Evolutionary conservation across 2,888 invertebrate genomes (phyloP).

Genomic region (Mesochorus sp.): DNA sequence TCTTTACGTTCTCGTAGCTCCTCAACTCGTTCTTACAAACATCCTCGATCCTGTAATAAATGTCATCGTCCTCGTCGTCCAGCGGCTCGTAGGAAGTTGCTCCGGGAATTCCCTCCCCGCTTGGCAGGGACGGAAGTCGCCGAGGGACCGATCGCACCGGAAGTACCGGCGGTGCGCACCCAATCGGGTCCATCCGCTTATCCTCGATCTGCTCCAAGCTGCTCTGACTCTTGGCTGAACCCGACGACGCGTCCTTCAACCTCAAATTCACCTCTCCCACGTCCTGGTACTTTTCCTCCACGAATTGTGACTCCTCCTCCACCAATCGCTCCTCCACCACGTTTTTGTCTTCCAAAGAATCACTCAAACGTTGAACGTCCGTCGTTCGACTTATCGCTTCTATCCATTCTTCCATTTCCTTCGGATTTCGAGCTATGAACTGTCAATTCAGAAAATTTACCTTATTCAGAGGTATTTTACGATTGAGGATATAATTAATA

Average conservation of each 20-base stretch:
- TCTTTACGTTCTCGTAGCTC: constrained; percentile 70
- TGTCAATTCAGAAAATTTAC: constrained; percentile 45
- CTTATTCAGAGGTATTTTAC: too few species aligned
- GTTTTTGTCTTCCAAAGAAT: constrained; percentile 4
- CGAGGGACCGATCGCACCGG: constrained; percentile 71
- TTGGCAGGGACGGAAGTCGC: constrained; percentile 72
- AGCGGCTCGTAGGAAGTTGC: constrained; percentile 47
- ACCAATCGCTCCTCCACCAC: constrained; percentile 33
- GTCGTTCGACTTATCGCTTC: constrained; percentile 67
- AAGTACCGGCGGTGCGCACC: constrained; percentile 66
- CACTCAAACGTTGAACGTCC: constrained; percentile 40
- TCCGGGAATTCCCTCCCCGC: constrained; percentile 37
- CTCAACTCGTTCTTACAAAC: constrained; percentile 44
- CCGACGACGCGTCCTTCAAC: not conserved
- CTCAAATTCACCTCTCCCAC: constrained; percentile 45
- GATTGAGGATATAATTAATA: too few species aligned
- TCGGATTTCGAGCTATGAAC: constrained; percentile 74
- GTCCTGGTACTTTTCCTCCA: constrained; percentile 67
- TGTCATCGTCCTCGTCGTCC: constrained; percentile 76
- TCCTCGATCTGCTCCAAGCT: not conserved
- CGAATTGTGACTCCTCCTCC: constrained; percentile 30
- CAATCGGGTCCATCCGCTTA: not conserved
- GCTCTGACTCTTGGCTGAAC: too few species aligned
- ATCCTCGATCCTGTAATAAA: constrained; percentile 79
- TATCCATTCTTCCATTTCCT: constrained; percentile 80